Evolutionary conservation across 1,140 invertebrate species (phyloP), one percentile per base, ranked within the genome.

Genomic region (Hetaerina americana): DNA sequence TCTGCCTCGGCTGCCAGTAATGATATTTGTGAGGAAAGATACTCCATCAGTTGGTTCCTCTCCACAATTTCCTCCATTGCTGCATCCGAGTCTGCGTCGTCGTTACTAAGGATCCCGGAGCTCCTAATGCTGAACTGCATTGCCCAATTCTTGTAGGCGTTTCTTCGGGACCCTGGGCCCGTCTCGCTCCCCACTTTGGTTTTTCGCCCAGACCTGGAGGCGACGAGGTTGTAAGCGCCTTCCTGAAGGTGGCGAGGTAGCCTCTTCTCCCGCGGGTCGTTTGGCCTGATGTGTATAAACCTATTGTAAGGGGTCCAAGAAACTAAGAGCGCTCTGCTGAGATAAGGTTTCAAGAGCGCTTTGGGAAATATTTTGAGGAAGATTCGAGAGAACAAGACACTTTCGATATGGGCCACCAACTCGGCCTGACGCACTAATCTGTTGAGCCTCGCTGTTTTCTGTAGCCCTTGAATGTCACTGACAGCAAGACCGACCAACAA

Each of bases 401-500:
- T 89, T 78, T 94, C 92, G 26, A 94, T 79, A 73, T 92, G 87
- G 0, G 90, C 89, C 0, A 93, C 89, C 25, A 93, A 77, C 76
- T 92, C 88, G 0, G 91, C 90, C 80, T 90, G 89, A 3, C 92
- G 84, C n/a, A 93, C 88, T 27, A 94, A 77, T 40, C 92, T 83
- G 77, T 92, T 90, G 22, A 93, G 78, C 0, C 90, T 89, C 0
- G 92, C 92, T 73, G 90, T 91, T 77, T 90, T 88, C 81, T 91
- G 89, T 72, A 94, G 80, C n/a, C 91, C 91, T 81, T 90, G 84
- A 66, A 93, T 92, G 78, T 94, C 91, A 74, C 89, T 92, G 22
- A 94, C 91, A 25, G 92, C 91, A 57, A 94, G 82, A 78, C 92
- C 92, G n/a, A 93, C 88, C 78, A 94, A 85, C 3, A 94, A 78